Evolutionary conservation across 2,888 invertebrate genomes (phyloP).

Genomic region (Halocaridina rubra): DNA sequence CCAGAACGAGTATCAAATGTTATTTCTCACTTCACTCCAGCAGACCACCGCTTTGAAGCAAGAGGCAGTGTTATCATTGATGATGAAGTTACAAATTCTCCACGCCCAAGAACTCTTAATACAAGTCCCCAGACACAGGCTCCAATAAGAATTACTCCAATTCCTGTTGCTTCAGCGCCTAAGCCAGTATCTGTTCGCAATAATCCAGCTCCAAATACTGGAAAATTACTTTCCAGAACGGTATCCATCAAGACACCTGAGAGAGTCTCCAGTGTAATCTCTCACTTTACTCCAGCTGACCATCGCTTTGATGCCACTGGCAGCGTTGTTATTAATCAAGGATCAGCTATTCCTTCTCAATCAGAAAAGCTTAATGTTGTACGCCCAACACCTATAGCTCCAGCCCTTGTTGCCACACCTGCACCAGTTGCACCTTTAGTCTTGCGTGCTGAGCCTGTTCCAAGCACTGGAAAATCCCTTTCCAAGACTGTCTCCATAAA

Average conservation of each 20-base stretch:
- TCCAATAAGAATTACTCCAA: too few relatives aligned
- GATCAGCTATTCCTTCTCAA: not conserved
- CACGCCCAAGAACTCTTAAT: not conserved
- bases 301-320: conserved; percentile 54
- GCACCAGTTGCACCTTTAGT: not conserved
- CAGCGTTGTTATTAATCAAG: conserved; percentile 20
- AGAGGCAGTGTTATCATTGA: conserved; percentile 35
- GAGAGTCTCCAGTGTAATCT: conserved; percentile 20
- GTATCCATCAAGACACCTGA: conserved; percentile 43
- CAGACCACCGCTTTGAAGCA: conserved; percentile 54
- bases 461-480: not conserved
- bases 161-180: not conserved
- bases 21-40: conserved; percentile 57
- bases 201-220: not conserved
- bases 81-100: not conserved
- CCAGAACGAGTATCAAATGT: conserved; percentile 22
- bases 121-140: too few relatives aligned
- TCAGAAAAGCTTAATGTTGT: too few relatives aligned
- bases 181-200: too few relatives aligned
- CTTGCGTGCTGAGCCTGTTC: not conserved
- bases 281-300: conserved; percentile 44
- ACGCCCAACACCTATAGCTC: not conserved
- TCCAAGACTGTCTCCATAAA: not conserved
- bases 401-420: not conserved
- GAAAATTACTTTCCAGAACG: not conserved